Evolutionary conservation across 2,888 invertebrate species (phyloP), one percentile per base, ranked within the genome.

Genomic region (Clepsis dumicolana): DNA sequence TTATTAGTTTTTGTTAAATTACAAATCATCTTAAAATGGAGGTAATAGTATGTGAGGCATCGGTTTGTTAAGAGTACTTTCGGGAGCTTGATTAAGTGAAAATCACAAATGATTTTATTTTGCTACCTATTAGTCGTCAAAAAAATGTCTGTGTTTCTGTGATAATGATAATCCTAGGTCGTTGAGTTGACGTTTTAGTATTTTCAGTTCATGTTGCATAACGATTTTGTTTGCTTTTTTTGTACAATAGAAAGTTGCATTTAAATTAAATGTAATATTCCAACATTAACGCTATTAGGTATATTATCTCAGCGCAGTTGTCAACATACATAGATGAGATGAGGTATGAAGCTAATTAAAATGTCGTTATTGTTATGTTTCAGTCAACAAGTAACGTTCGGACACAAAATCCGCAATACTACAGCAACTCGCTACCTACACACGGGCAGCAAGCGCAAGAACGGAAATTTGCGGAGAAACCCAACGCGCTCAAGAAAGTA

Each of bases 401-500:
- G 75, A 89, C 91, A 79, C 93, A 94, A 73, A 88, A 89, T 71
- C 87, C 90, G 1, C 91, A 91, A 74, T 93, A 93, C 77, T 93
- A 93, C 83, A 93, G 91, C 79, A 91, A 94, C 74, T 90, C 93
- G 21, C 78, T 89, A 71, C 90, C 74, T 79, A 63, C 84, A 84
- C 81, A 82, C 67, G 86, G 85, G 86, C 80, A 91, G 90, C 71
- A 92, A 81, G 82, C 91, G 77, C 83, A 96, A 77, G 95, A 96
- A 71, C 94, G 98, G 72, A 98, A 98, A 93, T 98, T 96, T 86
- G 97, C 97, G 0, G 97, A 97, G 83, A 98, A 98, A 85, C 96
- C 98, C 14, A 98, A 98, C 83, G 96, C 97, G 16, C 95, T 97
- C 80, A 98, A 98, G 91, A 98, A 98, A 91, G 97, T 97, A 4